Percentiles rank a stretch among this genome's conserved stretches.
Evolutionary conservation across 23 tunicate genomes (phyloP).

Genomic region (Botrylloides violaceus): DNA sequence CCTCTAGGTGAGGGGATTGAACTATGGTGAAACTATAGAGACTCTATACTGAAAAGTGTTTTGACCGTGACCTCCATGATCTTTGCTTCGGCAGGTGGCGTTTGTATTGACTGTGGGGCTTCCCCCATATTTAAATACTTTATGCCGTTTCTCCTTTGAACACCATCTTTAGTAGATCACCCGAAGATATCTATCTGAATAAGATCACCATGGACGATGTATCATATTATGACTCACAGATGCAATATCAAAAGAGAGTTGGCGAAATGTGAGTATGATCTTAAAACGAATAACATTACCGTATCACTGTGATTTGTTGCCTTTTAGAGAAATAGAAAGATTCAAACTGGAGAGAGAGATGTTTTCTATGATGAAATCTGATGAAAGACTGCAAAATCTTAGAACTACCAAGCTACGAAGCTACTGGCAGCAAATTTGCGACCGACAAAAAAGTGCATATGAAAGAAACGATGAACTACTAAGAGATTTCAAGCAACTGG

Average conservation of each 20-base stretch:
- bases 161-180: no score
- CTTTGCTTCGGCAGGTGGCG: no score
- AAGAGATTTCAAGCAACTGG: constrained; percentile 42
- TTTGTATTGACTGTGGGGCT: no score
- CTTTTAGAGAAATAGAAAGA: constrained; percentile 44
- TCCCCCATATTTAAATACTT: no score
- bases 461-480: constrained; percentile 51
- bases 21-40: no score
- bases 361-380: constrained; percentile 34
- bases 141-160: no score
- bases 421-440: constrained; percentile 66
- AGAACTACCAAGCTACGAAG: constrained; percentile 41
- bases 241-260: constrained; percentile 46
- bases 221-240: constrained; percentile 48
- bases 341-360: constrained; percentile 50
- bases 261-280: constrained; percentile 46
- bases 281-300: not conserved
- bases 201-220: constrained; percentile 53
- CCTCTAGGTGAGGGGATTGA: no score
- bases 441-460: constrained; percentile 39
- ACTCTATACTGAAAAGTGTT: no score
- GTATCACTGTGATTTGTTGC: not conserved
- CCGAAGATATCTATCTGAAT: no score
- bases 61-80: no score
- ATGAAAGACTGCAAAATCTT: constrained; percentile 37